Percentiles rank a stretch among this genome's conserved stretches.
These are phyloP conservation scores for Clitarchus hookeri DNA, from an alignment of 2,888 invertebrate species.

Conservation along the genomic window DNA sequence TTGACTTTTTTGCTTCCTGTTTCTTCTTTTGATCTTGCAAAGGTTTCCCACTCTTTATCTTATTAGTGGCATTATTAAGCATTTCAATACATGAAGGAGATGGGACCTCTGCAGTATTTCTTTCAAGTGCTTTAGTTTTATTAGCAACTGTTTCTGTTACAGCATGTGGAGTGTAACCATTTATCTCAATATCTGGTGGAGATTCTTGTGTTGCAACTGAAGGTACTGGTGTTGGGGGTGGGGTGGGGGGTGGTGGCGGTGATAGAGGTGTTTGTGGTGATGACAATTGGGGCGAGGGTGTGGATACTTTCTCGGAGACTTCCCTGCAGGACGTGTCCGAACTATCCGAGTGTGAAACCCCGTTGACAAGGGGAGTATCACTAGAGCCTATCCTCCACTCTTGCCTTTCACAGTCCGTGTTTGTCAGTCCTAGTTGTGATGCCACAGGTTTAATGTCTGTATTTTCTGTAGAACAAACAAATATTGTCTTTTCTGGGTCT, in stretches of 20 bases:
- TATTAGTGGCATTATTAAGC: neutral
- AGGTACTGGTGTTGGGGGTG: neutral
- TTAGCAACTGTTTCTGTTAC: neutral
- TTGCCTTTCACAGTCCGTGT: neutral
- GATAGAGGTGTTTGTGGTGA: neutral
- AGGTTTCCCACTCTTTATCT: neutral
- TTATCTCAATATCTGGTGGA: neutral
- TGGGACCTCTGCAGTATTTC: neutral
- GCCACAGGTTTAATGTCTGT: neutral
- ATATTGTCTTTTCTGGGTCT: neutral
- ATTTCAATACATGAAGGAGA: slow-evolving; percentile 6
- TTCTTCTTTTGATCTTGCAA: neutral
- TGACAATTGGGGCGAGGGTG: neutral
- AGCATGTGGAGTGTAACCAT: neutral
- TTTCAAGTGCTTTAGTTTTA: neutral
- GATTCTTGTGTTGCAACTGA: neutral
- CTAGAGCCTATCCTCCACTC: neutral
- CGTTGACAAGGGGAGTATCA: neutral
- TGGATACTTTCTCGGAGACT: neutral
- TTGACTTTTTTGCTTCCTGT: slow-evolving; percentile 16
- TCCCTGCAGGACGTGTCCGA: neutral
- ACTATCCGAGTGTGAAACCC: neutral
- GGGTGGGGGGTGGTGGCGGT: neutral
- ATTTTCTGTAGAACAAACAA: neutral
- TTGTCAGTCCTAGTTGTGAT: neutral